Conservation (phyloP, 2,113 vertebrate species). For the Nycticebus coucang region DNA sequence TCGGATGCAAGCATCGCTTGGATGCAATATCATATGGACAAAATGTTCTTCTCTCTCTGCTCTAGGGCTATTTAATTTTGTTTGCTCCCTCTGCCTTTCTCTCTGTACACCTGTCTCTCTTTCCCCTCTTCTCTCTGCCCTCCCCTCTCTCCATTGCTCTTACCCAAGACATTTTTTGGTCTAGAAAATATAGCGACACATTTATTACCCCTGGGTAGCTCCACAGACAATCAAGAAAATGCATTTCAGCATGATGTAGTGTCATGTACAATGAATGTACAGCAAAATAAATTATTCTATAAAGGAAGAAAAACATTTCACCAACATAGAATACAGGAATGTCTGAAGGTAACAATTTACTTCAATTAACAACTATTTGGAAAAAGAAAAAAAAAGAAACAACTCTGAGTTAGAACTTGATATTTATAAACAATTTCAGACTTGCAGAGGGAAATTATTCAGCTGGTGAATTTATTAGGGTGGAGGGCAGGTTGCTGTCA, state of each 20-base stretch:
- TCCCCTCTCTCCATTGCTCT: background rate
- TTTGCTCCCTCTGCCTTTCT: background rate
- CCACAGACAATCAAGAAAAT: conserved; percentile 72
- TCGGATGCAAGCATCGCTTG: background rate
- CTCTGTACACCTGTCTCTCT: background rate
- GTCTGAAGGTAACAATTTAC: conserved; percentile 73
- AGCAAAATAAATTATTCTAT: conserved; percentile 70
- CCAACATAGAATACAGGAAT: conserved; percentile 49
- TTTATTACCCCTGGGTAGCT: conserved; percentile 66
- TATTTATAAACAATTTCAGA: conserved; percentile 59
- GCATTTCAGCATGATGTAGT: conserved; percentile 71
- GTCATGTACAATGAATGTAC: conserved; percentile 48
- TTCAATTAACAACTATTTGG: conserved; percentile 69
- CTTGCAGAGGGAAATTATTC: background rate
- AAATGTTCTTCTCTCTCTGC: background rate
- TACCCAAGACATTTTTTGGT: conserved; percentile 50
- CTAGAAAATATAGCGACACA: conserved; percentile 58
- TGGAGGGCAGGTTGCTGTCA: background rate
- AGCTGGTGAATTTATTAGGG: background rate
- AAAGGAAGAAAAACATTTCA: conserved; percentile 65
- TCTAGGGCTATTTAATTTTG: background rate
- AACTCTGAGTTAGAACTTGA: background rate
- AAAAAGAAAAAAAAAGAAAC: background rate
- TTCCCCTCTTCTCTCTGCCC: no score
- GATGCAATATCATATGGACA: background rate